Evolutionary conservation across 2,888 invertebrate genomes (phyloP).

Genomic region (Tachina fera): DNA sequence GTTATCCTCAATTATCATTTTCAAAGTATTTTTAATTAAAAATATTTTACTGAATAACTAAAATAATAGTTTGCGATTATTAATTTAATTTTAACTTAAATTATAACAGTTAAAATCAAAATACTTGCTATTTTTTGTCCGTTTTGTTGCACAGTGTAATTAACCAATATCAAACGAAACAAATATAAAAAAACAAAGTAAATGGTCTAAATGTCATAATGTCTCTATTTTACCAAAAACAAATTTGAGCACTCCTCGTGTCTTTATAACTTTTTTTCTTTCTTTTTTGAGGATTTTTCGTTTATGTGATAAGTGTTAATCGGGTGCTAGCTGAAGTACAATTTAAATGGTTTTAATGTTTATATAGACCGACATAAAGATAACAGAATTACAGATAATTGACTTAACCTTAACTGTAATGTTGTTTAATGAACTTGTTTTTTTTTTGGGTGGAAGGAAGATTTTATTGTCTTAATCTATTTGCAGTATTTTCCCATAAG

Average conservation of each 20-base stretch:
- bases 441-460: no score
- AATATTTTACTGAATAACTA: no score
- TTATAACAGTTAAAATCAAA: no score
- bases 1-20: no score
- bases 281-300: background rate
- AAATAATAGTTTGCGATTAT: no score
- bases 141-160: no score
- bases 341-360: constrained; percentile 34
- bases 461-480: constrained; percentile 12
- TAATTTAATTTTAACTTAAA: no score
- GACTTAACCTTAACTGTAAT: constrained; percentile 6
- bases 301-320: constrained; percentile 18
- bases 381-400: constrained; percentile 31
- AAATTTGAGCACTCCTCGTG: background rate
- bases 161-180: no score
- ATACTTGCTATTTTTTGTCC: no score
- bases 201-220: no score
- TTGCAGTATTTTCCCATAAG: background rate
- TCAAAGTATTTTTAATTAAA: no score
- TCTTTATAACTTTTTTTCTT: background rate
- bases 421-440: constrained; percentile 7
- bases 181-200: constrained; percentile 22
- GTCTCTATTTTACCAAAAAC: no score
- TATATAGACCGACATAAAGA: background rate
- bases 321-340: constrained; percentile 27